Evolutionary conservation across 2,797 vertebrate genomes (phyloP).

Genomic region (Tiaroga cobitis): DNA sequence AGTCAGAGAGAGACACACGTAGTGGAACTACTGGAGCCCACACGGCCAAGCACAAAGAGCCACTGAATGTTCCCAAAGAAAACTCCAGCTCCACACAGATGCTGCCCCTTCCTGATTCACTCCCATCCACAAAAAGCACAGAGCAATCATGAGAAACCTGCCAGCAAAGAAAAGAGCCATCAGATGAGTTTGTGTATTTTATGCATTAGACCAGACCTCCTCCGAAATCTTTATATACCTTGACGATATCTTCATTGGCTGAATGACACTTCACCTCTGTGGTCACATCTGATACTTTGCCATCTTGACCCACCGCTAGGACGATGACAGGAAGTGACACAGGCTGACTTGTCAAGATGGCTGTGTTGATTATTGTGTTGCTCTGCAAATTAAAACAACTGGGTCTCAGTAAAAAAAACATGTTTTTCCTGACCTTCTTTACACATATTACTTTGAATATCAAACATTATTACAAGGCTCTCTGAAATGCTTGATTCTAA

Average conservation of each 20-base stretch:
- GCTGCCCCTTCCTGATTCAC: conserved; percentile 75
- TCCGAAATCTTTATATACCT: conserved; percentile 61
- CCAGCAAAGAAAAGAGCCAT: neutral
- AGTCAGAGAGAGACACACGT: conserved; percentile 71
- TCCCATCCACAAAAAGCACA: conserved; percentile 76
- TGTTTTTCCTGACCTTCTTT: neutral
- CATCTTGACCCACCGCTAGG: conserved; percentile 67
- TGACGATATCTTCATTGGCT: conserved; percentile 72
- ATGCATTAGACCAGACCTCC: neutral
- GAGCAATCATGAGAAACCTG: conserved; percentile 78
- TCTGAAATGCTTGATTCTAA: neutral
- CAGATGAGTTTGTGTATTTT: neutral
- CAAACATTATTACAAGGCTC: neutral
- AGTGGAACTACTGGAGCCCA: conserved; percentile 78
- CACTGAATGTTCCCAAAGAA: conserved; percentile 67
- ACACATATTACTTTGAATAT: neutral
- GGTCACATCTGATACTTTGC: conserved; percentile 74
- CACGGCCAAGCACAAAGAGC: conserved; percentile 73
- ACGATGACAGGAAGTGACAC: conserved; percentile 75
- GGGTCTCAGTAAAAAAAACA: neutral
- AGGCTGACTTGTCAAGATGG: conserved; percentile 72
- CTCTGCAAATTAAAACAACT: conserved; percentile 64
- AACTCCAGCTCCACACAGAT: conserved; percentile 75
- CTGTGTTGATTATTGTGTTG: conserved; percentile 77
- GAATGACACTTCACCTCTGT: conserved; percentile 74